These are phyloP conservation scores for Solen grandis DNA, from an alignment of 1,140 invertebrate species.

Conservation along the genomic window DNA sequence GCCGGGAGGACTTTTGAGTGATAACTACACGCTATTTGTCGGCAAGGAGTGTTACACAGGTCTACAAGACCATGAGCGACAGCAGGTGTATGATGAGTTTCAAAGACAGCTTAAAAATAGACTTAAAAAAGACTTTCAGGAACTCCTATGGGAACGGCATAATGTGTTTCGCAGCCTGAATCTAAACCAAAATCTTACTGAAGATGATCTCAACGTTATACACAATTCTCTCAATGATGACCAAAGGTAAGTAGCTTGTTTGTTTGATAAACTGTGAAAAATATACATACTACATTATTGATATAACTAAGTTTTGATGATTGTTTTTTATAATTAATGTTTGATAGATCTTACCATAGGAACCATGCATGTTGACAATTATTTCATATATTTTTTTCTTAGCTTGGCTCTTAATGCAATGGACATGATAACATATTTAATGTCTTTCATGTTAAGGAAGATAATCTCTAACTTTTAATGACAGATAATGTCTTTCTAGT, in stretches of 20 bases:
- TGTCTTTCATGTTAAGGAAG: no score
- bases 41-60: constrained; percentile 97
- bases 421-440: no score
- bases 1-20: constrained; percentile 39
- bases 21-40: constrained; percentile 96
- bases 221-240: constrained; percentile 95
- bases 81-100: constrained; percentile 96
- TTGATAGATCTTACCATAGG: no score
- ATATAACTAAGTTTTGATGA: no score
- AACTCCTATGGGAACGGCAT: constrained; percentile 95
- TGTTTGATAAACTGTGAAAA: no score
- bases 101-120: constrained; percentile 95
- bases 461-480: no score
- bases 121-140: constrained; percentile 96
- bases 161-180: constrained; percentile 94
- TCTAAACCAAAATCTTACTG: constrained; percentile 93
- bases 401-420: no score
- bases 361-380: no score
- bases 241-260: constrained; percentile 85
- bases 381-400: no score
- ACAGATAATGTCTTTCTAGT: no score
- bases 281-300: no score
- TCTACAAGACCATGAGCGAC: constrained; percentile 93
- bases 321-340: no score
- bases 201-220: constrained; percentile 96